These are phyloP conservation scores for Mizuhopecten yessoensis DNA, from an alignment of 1,140 invertebrate species.

Conservation along the genomic window DNA sequence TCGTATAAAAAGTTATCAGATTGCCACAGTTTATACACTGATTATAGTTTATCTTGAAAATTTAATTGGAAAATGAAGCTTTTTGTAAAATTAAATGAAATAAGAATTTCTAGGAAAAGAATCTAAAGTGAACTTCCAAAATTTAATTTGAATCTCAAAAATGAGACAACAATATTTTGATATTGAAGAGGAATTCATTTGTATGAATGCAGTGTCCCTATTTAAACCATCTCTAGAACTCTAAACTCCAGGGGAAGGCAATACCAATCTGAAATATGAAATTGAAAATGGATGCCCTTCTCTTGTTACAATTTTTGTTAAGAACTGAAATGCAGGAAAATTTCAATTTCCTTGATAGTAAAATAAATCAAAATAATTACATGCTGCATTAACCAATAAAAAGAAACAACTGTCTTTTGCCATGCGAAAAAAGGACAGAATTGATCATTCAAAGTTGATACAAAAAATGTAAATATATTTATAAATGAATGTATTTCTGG, in stretches of 20 bases:
- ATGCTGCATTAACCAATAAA: too few relatives aligned
- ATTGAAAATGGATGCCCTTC: not conserved
- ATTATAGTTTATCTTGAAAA: slow-evolving; percentile 36
- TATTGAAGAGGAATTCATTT: not conserved
- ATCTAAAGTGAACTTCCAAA: not conserved
- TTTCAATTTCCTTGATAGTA: not conserved
- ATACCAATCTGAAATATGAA: not conserved
- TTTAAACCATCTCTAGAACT: not conserved
- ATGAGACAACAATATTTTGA: not conserved
- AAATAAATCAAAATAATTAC: too few relatives aligned
- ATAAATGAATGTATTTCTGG: too few relatives aligned
- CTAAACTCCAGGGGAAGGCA: too few relatives aligned
- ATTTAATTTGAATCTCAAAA: not conserved
- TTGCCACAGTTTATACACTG: not conserved
- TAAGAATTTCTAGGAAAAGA: not conserved
- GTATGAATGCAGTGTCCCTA: not conserved
- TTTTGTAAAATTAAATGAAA: not conserved
- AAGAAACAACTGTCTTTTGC: too few relatives aligned
- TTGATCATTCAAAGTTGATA: too few relatives aligned
- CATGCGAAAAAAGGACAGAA: too few relatives aligned
- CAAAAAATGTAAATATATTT: too few relatives aligned
- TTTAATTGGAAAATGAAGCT: not conserved
- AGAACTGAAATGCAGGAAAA: not conserved
- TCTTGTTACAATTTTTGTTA: not conserved
- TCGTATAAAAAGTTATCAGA: not conserved